Conservation (phyloP, 2,888 invertebrate genomes). For the Liopterus haemorrhoidalis region DNA sequence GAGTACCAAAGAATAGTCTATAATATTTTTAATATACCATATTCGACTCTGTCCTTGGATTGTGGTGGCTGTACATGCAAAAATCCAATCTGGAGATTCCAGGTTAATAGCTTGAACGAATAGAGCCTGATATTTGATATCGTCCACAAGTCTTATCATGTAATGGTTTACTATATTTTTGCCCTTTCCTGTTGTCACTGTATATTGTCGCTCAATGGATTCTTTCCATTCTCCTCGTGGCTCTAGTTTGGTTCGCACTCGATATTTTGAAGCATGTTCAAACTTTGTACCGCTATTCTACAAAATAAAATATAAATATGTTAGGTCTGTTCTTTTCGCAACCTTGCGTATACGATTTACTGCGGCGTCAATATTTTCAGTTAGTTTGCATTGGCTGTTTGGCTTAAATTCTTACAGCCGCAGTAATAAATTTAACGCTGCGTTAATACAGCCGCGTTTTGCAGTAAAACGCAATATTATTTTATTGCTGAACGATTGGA, state of each 20-base stretch:
- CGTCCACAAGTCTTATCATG: constrained; percentile 57
- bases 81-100: constrained; percentile 69
- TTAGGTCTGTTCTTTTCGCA: too few species aligned
- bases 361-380: too few species aligned
- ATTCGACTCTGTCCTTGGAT: constrained; percentile 51
- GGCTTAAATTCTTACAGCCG: too few species aligned
- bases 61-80: constrained; percentile 61
- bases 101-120: constrained; percentile 64
- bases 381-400: too few species aligned
- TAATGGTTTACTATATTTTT: constrained; percentile 43
- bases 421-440: too few species aligned
- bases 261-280: constrained; percentile 37
- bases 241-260: constrained; percentile 41
- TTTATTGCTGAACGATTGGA: too few species aligned
- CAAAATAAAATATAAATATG: too few species aligned
- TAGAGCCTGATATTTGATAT: constrained; percentile 53
- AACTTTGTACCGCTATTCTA: constrained; percentile 40
- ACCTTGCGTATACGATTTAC: too few species aligned
- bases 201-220: constrained; percentile 44
- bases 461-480: too few species aligned
- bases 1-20: constrained; percentile 3
- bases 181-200: constrained; percentile 41
- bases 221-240: constrained; percentile 50
- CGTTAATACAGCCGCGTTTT: too few species aligned
- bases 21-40: constrained; percentile 50